These are phyloP conservation scores for Drosophila kohkoa DNA, from an alignment of 1,140 invertebrate species.

Conservation along the genomic window DNA sequence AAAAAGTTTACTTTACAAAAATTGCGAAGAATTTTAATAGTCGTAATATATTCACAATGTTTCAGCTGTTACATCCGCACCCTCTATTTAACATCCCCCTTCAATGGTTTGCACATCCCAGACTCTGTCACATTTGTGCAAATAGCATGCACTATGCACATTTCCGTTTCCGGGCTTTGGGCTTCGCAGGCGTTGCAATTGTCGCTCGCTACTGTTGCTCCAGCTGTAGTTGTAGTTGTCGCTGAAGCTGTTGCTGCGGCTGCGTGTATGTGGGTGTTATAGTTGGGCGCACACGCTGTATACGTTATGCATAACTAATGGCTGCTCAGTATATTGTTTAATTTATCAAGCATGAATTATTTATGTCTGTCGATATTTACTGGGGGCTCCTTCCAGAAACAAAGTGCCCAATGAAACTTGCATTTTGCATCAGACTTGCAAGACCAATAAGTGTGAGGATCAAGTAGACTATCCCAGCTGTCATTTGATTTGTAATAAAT, in stretches of 20 bases:
- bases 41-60: slow-evolving; percentile 20
- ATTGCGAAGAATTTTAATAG: slow-evolving; percentile 16
- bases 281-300: slow-evolving; percentile 70
- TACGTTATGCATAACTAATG: slow-evolving; percentile 82
- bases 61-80: slow-evolving; percentile 38
- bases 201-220: slow-evolving; percentile 62
- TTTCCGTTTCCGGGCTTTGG: slow-evolving; percentile 76
- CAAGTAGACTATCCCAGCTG: slow-evolving; percentile 54
- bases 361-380: slow-evolving; percentile 60
- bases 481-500: slow-evolving; percentile 59
- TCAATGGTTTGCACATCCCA: slow-evolving; percentile 9
- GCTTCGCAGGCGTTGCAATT: slow-evolving; percentile 79
- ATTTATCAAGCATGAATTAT: slow-evolving; percentile 83
- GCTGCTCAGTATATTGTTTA: slow-evolving; percentile 79
- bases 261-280: slow-evolving; percentile 47
- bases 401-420: slow-evolving; percentile 54
- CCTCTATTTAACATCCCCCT: not conserved
- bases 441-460: slow-evolving; percentile 17
- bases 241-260: not conserved
- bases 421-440: slow-evolving; percentile 3
- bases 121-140: slow-evolving; percentile 67
- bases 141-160: slow-evolving; percentile 79
- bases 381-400: slow-evolving; percentile 27
- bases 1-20: slow-evolving; percentile 9
- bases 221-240: slow-evolving; percentile 16